Conservation (phyloP, 2,797 vertebrate species). For the Propithecus deckenii region DNA sequence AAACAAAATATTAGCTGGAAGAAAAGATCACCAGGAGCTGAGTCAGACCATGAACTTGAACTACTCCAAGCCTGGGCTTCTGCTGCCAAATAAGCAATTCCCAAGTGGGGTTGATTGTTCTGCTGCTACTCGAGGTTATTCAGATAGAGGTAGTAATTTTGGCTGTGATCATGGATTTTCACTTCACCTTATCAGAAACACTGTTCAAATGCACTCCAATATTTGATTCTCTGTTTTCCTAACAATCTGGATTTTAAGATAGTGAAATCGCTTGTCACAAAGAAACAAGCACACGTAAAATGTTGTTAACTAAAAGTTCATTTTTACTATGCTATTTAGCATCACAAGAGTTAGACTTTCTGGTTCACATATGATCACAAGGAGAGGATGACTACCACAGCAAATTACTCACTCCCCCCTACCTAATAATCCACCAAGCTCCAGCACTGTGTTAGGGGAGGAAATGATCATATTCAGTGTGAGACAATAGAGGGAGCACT, state of each 20-base stretch:
- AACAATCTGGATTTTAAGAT: conserved; percentile 2
- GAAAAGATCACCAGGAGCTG: conserved; percentile 11
- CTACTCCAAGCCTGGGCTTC: conserved; percentile 48
- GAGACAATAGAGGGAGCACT: background rate
- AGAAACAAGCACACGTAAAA: background rate
- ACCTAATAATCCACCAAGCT: background rate
- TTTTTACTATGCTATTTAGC: conserved; percentile 1
- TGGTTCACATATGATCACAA: background rate
- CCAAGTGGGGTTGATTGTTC: conserved; percentile 36
- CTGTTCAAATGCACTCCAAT: background rate
- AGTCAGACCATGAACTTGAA: conserved; percentile 41
- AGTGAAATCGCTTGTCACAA: conserved; percentile 9
- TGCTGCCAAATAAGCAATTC: conserved; percentile 63
- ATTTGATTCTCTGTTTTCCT: background rate
- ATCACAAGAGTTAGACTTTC: background rate
- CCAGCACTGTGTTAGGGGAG: background rate
- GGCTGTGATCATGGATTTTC: conserved; percentile 50
- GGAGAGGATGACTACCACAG: background rate
- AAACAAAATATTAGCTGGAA: conserved; percentile 62
- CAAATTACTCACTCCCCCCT: conserved; percentile 30
- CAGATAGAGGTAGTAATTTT: conserved; percentile 29
- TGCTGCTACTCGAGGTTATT: conserved; percentile 52
- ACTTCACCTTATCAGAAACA: conserved; percentile 62
- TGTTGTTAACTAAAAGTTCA: background rate
- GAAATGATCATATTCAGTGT: background rate